A percentile compares a stretch with the other conserved stretches of the same genome.
Evolutionary conservation across 1,140 invertebrate species (phyloP).

Genomic region (Nephila pilipes): DNA sequence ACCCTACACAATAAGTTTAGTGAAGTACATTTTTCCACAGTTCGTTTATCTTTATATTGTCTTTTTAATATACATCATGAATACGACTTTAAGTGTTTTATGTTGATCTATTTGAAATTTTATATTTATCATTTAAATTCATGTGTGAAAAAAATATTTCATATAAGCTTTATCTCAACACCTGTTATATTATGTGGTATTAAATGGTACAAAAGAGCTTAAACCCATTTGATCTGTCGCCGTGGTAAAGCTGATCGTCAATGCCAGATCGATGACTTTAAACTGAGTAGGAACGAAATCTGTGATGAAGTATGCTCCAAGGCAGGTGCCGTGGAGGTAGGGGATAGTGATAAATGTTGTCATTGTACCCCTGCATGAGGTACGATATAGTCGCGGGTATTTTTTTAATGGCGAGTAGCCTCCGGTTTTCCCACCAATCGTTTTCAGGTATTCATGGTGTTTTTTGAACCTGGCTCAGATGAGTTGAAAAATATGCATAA

Average conservation of each 20-base stretch:
- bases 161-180: too few relatives aligned
- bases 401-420: slow-evolving; percentile 7
- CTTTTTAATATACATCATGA: too few relatives aligned
- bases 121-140: too few relatives aligned
- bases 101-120: too few relatives aligned
- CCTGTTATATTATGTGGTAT: background rate
- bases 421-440: slow-evolving; percentile 52
- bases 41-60: too few relatives aligned
- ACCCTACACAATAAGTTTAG: too few relatives aligned
- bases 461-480: slow-evolving; percentile 52
- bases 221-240: background rate
- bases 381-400: slow-evolving; percentile 37
- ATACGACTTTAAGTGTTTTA: too few relatives aligned
- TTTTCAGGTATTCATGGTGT: slow-evolving; percentile 55
- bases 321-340: slow-evolving; percentile 56
- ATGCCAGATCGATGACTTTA: slow-evolving; percentile 72
- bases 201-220: background rate
- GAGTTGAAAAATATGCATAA: slow-evolving; percentile 75
- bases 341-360: slow-evolving; percentile 74
- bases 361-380: slow-evolving; percentile 50
- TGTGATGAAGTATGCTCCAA: slow-evolving; percentile 72
- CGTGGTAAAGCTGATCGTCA: slow-evolving; percentile 49
- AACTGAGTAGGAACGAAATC: slow-evolving; percentile 72
- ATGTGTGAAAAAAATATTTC: too few relatives aligned
- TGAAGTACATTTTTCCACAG: too few relatives aligned